These are phyloP conservation scores for Rhagophthalmus giganteus DNA, from an alignment of 2,888 invertebrate genomes.

Conservation along the genomic window DNA sequence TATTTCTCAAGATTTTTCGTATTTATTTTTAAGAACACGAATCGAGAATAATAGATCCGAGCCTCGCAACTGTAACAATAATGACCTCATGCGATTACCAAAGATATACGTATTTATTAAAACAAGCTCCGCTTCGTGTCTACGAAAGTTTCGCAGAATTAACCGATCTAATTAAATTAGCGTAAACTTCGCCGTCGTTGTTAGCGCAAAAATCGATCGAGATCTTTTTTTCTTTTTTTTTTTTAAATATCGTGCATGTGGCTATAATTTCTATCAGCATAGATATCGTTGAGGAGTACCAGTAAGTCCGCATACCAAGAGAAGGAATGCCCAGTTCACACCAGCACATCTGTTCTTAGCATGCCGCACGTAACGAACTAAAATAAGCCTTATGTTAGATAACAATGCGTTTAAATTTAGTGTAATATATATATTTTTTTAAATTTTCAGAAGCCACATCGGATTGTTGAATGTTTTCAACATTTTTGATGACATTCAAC, in stretches of 20 bases:
- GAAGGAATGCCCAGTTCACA: conserved; percentile 45
- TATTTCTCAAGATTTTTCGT: conserved; percentile 2
- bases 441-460: conserved; percentile 24
- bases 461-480: conserved; percentile 24
- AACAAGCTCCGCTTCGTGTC: too few species aligned
- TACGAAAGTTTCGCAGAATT: too few species aligned
- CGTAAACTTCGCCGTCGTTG: too few species aligned
- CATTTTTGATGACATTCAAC: conserved; percentile 25
- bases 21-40: not conserved
- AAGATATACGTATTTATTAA: too few species aligned
- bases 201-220: conserved; percentile 3
- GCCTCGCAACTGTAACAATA: too few species aligned
- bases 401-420: conserved; percentile 31
- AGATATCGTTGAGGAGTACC: conserved; percentile 36
- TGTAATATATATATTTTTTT: conserved; percentile 25
- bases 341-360: conserved; percentile 40
- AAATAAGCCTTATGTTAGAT: conserved; percentile 33
- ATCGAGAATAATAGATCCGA: too few species aligned
- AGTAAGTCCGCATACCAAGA: conserved; percentile 45
- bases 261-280: conserved; percentile 27
- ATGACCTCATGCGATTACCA: too few species aligned
- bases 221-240: too few species aligned
- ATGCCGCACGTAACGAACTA: conserved; percentile 26
- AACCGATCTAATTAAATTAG: too few species aligned
- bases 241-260: too few species aligned